phyloP scores from a whole-genome alignment of 2,797 vertebrate genomes.

The Trichosurus vulpecula region DNA sequence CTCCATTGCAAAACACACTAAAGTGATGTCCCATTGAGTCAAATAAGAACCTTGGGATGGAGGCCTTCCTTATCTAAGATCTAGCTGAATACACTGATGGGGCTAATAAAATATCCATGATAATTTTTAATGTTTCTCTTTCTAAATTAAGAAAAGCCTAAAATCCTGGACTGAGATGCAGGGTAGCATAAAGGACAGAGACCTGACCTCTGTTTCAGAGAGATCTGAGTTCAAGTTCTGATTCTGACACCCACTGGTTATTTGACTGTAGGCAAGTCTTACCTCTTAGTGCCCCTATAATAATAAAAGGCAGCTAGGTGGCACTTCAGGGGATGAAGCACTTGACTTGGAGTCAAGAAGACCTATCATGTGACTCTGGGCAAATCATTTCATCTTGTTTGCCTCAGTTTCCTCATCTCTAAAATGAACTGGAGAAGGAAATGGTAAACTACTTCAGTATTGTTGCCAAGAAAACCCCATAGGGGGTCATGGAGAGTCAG shows the following conservation, averaged over 20 bases:
- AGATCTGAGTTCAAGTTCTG: not conserved
- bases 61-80: not conserved
- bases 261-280: not conserved
- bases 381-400: not conserved
- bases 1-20: slow-evolving; percentile 3
- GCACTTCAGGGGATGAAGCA: not conserved
- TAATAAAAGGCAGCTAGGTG: not conserved
- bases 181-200: not conserved
- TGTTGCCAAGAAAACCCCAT: not conserved
- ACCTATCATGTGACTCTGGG: not conserved
- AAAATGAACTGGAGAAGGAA: not conserved
- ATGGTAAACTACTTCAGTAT: not conserved
- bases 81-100: not conserved
- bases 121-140: not conserved
- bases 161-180: not conserved
- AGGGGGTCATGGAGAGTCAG: not conserved
- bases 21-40: not conserved
- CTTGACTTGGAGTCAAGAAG: no score
- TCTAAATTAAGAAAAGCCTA: slow-evolving; percentile 11
- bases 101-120: not conserved
- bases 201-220: not conserved
- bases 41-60: not conserved
- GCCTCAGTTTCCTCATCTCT: not conserved
- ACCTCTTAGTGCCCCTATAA: not conserved
- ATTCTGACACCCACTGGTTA: not conserved